phyloP scores from a whole-genome alignment of 2,113 vertebrate species.

The Hyperopisus bebe region DNA sequence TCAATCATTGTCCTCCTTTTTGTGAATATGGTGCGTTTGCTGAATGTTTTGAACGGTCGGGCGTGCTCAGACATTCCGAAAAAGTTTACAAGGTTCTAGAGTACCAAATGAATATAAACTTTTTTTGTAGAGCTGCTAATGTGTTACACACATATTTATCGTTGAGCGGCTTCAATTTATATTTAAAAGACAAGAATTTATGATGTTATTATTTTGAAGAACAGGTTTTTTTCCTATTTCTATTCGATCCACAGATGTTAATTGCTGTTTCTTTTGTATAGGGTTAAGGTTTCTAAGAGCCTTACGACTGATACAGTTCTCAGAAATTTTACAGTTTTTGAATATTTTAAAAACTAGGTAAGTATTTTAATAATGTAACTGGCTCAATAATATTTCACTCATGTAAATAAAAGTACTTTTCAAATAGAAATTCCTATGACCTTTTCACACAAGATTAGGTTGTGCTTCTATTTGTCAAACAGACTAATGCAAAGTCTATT shows the following conservation, averaged over 20 bases:
- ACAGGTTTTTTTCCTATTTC: not conserved
- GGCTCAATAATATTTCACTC: not conserved
- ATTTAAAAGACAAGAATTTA: not conserved
- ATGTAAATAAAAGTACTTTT: not conserved
- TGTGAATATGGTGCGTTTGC: not conserved
- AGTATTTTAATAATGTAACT: slow-evolving; percentile 39
- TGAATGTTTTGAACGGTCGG: not conserved
- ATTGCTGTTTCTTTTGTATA: slow-evolving; percentile 45
- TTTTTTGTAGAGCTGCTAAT: not conserved
- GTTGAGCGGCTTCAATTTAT: too few species aligned
- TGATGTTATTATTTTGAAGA: not conserved
- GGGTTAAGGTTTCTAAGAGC: slow-evolving; percentile 98
- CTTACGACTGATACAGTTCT: slow-evolving; percentile 97
- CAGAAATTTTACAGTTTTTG: slow-evolving; percentile 99
- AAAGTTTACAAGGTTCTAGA: not conserved
- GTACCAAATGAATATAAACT: not conserved
- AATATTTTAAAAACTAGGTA: slow-evolving; percentile 99
- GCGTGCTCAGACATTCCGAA: not conserved
- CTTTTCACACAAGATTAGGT: not conserved
- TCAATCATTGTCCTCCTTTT: not conserved
- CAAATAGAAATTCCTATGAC: not conserved
- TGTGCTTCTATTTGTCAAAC: not conserved
- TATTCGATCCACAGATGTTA: not conserved
- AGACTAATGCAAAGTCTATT: not conserved
- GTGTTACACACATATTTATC: not conserved